Evolutionary conservation across 2,888 invertebrate species (phyloP), one percentile per base, ranked within the genome.

Genomic region (Odontomyia ornata): DNA sequence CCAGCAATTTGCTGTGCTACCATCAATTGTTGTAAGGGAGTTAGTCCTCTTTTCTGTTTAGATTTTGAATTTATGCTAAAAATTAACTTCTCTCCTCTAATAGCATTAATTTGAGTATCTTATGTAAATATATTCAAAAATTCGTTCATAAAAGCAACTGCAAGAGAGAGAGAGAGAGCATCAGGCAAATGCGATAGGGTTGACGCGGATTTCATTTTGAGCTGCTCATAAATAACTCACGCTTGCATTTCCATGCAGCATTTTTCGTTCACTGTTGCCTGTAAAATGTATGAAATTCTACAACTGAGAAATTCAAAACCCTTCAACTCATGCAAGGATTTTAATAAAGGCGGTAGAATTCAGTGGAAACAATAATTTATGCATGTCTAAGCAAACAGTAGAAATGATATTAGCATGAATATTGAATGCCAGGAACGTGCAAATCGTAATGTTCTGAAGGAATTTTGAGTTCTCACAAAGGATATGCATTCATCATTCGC

Each of bases 321-420:
- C 21, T 7, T 60, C 60, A 60, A 25, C 60, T 23, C 25, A 60
- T 60, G 60, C 60, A 60, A 13, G 4, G 25, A 60, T 60, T 60
- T 36, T 60, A 60, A 60, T 60, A 25, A 21, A 60, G 18, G 60
- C 60, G 21, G 23, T 5, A 15, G 23, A 60, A 60, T 60, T 25
- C 60, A 60, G 60, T 25, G 3, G 25, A 7, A 60, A 60, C 25
- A 25, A 21, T 67, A 67, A 67, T 67, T 67, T 43, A 67, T 43
- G 67, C 67, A 43, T 43, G 27, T 67, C 43, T 21, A 18, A 43
- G 67, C 67, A 43, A 43, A 21, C 27, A 43, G 43, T 13, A 43
- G 43, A 67, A 67, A 67, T 67, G 43, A n/a, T 67, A 67, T 67
- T 67, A 67, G 67, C 43, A 67, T 67, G 43, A 67, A 67, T 43